A percentile compares a stretch with the other conserved stretches of the same genome.
Evolutionary conservation across 2,797 vertebrate species (phyloP).

Genomic region (Sebastes vulpes): DNA sequence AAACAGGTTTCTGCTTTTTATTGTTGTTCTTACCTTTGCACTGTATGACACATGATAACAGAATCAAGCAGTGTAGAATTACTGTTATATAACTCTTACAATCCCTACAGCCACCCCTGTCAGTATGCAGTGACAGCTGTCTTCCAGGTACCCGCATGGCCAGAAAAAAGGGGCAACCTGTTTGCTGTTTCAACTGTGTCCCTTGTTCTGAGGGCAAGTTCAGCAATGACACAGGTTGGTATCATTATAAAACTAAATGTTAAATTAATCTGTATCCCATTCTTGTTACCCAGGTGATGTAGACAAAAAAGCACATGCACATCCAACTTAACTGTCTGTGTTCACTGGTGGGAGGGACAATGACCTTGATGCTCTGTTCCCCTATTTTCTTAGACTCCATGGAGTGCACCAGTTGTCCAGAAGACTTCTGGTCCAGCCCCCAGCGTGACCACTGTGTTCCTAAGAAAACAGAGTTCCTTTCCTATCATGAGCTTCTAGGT

Average conservation of each 20-base stretch:
- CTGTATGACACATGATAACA: not conserved
- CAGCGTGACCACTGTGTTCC: too few relatives aligned
- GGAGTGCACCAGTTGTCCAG: too few relatives aligned
- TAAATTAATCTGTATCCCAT: not conserved
- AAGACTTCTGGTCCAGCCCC: too few relatives aligned
- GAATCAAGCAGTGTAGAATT: not conserved
- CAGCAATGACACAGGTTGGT: constrained; percentile 81
- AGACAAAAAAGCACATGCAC: not conserved
- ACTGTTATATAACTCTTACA: not conserved
- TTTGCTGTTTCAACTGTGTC: constrained; percentile 84
- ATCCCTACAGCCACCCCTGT: too few relatives aligned
- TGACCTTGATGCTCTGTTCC: not conserved
- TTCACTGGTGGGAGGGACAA: not conserved
- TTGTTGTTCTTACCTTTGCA: not conserved
- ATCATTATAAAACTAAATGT: not conserved
- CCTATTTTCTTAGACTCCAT: too few relatives aligned
- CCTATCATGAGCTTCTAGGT: constrained; percentile 63
- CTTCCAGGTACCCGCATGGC: constrained; percentile 76
- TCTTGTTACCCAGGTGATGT: not conserved
- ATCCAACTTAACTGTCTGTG: not conserved
- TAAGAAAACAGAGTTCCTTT: constrained; percentile 73
- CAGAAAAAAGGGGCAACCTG: constrained; percentile 64
- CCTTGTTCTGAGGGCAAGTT: constrained; percentile 80
- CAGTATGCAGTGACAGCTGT: not conserved
- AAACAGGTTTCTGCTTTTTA: constrained; percentile 17